These are phyloP conservation scores for Melanotus villosus DNA, from an alignment of 2,888 invertebrate genomes.

Conservation along the genomic window DNA sequence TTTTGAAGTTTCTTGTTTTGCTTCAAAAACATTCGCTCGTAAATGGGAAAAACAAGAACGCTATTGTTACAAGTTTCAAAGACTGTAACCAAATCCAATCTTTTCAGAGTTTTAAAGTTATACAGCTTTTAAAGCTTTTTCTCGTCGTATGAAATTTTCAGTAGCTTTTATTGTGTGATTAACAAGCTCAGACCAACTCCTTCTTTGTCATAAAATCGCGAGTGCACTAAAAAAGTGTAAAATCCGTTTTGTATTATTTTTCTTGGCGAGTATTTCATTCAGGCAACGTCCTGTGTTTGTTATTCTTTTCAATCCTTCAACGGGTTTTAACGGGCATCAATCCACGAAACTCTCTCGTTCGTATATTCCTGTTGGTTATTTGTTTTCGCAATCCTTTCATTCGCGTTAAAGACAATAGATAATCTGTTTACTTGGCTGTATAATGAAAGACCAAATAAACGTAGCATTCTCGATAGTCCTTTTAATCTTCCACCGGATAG, in stretches of 20 bases:
- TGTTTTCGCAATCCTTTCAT: constrained; percentile 45
- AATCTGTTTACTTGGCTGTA: constrained; percentile 45
- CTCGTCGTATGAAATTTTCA: no score
- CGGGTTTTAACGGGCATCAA: not conserved
- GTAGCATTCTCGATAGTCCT: constrained; percentile 9
- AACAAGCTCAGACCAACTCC: not conserved
- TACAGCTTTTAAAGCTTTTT: no score
- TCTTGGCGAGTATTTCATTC: not conserved
- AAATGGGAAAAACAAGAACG: no score
- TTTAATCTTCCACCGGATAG: not conserved
- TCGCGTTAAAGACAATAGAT: constrained; percentile 50
- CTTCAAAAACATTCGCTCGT: no score
- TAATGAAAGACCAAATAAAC: constrained; percentile 49
- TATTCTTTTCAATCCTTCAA: not conserved
- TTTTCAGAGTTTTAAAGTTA: no score
- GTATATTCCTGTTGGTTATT: constrained; percentile 20
- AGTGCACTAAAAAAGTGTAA: not conserved
- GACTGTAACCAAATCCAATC: no score
- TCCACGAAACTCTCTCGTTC: not conserved
- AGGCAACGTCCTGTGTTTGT: not conserved
- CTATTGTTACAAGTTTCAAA: no score
- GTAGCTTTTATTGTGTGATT: not conserved
- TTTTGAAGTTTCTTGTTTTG: no score
- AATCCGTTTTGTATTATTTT: not conserved
- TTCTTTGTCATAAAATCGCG: not conserved